phyloP scores from a whole-genome alignment of 2,888 invertebrate genomes.

The Tenthredo distinguenda region DNA sequence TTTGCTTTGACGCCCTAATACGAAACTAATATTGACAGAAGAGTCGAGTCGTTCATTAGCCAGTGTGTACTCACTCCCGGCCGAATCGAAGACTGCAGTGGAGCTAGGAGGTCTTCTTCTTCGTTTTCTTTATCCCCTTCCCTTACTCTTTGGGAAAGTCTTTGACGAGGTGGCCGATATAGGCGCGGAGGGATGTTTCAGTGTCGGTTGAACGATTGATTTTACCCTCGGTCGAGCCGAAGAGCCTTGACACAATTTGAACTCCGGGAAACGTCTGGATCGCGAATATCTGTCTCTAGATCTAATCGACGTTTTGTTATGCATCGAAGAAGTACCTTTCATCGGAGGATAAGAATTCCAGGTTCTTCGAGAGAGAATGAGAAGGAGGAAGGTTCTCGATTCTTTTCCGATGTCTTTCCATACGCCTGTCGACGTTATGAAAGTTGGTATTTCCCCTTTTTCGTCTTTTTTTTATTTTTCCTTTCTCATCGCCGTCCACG shows the following conservation, averaged over 20 bases:
- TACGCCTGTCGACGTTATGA: neutral
- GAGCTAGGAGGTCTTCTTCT: neutral
- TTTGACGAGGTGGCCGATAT: neutral
- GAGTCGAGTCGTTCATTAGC: conserved; percentile 31
- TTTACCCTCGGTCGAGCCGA: neutral
- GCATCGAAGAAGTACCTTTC: neutral
- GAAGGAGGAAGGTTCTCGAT: neutral
- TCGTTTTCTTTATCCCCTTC: neutral
- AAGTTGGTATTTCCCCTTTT: neutral
- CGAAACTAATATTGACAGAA: conserved; percentile 36
- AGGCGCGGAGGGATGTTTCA: neutral
- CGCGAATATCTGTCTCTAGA: neutral
- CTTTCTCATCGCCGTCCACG: neutral
- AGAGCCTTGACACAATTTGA: neutral
- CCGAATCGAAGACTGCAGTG: neutral
- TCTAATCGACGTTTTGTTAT: neutral
- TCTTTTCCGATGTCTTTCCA: neutral
- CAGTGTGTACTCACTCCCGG: conserved; percentile 2
- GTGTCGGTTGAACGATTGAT: neutral
- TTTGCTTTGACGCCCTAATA: conserved; percentile 27
- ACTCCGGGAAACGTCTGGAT: neutral
- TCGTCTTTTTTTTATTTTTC: neutral
- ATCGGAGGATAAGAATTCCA: neutral
- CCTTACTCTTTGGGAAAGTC: neutral
- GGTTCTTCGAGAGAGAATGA: neutral